Percentiles rank a stretch among this genome's conserved stretches.
phyloP scores from a whole-genome alignment of 2,113 vertebrate species.

The Pollachius pollachius region DNA sequence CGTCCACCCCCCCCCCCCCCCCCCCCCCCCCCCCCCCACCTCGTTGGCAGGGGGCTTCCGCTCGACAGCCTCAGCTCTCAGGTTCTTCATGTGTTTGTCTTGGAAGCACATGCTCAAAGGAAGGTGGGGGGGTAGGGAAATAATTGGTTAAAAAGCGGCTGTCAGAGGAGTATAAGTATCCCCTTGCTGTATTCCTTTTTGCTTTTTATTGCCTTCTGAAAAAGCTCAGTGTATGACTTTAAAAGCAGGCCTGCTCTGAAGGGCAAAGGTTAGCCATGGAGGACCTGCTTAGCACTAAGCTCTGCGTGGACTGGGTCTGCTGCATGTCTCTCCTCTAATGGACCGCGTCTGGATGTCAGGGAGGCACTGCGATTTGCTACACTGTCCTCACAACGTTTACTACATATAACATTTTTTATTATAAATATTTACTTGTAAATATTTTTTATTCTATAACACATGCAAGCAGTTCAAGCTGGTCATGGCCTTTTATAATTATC shows the following conservation, averaged over 20 bases:
- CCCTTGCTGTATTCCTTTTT: slow-evolving; percentile 2
- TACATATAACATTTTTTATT: background rate
- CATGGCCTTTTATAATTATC: too few species aligned
- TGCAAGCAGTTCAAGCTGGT: too few species aligned
- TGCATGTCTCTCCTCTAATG: slow-evolving; percentile 12
- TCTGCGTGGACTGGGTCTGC: background rate
- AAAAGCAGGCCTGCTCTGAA: slow-evolving; percentile 7
- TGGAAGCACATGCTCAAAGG: slow-evolving; percentile 62
- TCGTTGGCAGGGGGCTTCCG: slow-evolving; percentile 58
- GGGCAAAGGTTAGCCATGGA: slow-evolving; percentile 11
- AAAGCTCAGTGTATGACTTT: slow-evolving; percentile 35
- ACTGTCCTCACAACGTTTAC: background rate
- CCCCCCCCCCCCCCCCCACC: background rate
- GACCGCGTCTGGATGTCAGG: slow-evolving; percentile 7
- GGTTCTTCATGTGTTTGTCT: slow-evolving; percentile 73
- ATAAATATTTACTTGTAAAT: background rate
- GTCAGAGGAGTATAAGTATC: background rate
- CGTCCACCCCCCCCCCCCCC: slow-evolving; percentile 33
- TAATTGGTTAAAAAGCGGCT: background rate
- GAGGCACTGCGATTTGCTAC: background rate
- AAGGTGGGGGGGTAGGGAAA: slow-evolving; percentile 39
- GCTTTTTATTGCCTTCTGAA: slow-evolving; percentile 50
- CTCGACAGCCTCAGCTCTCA: slow-evolving; percentile 35
- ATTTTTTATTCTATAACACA: too few species aligned
- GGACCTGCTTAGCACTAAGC: slow-evolving; percentile 4